Percentiles rank a stretch among this genome's conserved stretches.
phyloP scores from a whole-genome alignment of 2,888 invertebrate genomes.

The Ceriagrion tenellum region DNA sequence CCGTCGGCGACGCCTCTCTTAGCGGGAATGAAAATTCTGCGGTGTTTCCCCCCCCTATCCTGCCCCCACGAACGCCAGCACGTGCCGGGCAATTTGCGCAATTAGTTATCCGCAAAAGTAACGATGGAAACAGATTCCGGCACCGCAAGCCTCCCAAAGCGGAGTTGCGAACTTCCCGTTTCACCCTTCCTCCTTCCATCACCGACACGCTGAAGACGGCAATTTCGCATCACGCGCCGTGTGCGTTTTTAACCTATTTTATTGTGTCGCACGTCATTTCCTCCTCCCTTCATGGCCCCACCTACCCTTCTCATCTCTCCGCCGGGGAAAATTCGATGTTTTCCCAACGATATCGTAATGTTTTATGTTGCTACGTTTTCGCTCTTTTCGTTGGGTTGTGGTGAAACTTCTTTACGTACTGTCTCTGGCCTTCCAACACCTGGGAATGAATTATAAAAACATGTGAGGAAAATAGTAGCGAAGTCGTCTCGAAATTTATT shows the following conservation, averaged over 20 bases:
- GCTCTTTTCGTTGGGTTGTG: background rate
- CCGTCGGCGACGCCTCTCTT: background rate
- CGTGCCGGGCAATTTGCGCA: background rate
- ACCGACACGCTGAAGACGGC: background rate
- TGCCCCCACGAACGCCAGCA: background rate
- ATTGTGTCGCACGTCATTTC: background rate
- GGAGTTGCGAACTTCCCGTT: background rate
- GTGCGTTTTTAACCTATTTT: background rate
- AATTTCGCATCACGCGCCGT: background rate
- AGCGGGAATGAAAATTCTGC: background rate
- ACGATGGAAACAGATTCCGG: background rate
- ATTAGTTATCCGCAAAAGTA: slow-evolving; percentile 33
- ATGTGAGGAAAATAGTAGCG: too few relatives aligned
- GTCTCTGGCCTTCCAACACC: too few relatives aligned
- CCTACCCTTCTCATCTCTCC: background rate
- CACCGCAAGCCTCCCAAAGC: background rate
- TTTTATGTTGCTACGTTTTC: background rate
- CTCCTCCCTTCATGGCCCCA: background rate
- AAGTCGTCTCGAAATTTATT: too few relatives aligned
- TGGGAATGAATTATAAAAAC: too few relatives aligned
- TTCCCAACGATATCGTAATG: too few relatives aligned
- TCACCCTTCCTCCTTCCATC: too few relatives aligned
- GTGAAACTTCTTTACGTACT: too few relatives aligned
- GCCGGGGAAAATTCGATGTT: too few relatives aligned
- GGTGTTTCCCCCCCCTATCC: background rate